Conservation (phyloP, 2,797 vertebrate genomes). For the Myotis pilosus region DNA sequence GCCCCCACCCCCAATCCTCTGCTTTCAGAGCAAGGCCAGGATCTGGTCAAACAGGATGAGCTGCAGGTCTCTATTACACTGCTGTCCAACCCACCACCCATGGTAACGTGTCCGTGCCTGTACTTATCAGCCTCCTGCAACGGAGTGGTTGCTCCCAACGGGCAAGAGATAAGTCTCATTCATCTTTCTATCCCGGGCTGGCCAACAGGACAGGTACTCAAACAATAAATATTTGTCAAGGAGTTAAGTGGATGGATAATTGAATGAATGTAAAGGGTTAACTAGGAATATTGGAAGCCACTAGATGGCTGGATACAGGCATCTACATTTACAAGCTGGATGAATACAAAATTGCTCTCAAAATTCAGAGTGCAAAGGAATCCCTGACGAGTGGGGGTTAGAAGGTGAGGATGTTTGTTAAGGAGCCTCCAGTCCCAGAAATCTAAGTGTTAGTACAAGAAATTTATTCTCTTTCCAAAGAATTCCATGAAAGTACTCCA, state of each 20-base stretch:
- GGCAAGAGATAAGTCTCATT: neutral
- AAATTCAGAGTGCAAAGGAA: neutral
- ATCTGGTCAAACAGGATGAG: too few relatives aligned
- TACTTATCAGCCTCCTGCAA: neutral
- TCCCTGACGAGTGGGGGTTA: neutral
- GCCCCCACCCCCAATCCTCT: neutral
- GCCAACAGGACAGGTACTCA: neutral
- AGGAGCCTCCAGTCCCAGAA: neutral
- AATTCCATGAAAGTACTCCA: neutral
- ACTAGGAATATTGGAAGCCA: neutral
- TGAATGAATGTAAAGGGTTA: neutral
- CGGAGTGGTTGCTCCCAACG: neutral
- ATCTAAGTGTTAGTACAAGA: neutral
- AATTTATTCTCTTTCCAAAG: neutral
- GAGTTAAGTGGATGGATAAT: neutral
- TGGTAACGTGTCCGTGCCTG: neutral
- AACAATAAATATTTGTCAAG: neutral
- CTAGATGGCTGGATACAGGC: neutral
- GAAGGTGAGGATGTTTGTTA: neutral
- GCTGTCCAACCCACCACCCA: neutral
- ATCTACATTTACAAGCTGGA: neutral
- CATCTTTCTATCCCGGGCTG: neutral
- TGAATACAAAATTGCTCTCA: neutral
- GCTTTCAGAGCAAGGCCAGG: neutral
- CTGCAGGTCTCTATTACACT: too few relatives aligned